These are phyloP conservation scores for Tachycineta bicolor DNA, from an alignment of 2,113 vertebrate genomes.

Conservation along the genomic window DNA sequence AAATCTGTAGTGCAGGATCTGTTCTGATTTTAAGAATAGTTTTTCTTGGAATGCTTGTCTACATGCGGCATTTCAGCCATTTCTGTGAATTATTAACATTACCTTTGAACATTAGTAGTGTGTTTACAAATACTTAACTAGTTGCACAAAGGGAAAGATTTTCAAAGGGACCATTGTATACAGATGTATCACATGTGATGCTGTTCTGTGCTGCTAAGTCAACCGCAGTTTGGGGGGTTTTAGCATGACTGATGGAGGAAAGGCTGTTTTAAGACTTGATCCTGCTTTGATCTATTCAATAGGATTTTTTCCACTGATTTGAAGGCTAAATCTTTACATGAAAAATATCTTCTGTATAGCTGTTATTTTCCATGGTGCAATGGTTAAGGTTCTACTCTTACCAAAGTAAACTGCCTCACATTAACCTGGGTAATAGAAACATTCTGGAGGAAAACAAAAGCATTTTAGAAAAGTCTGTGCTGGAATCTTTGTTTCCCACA, in stretches of 20 bases:
- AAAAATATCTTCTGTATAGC: not conserved
- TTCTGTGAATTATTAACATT: slow-evolving; percentile 23
- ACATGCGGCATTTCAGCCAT: not conserved
- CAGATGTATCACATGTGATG: not conserved
- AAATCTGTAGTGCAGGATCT: not conserved
- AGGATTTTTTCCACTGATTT: slow-evolving; percentile 7
- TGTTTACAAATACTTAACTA: not conserved
- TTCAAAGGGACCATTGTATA: not conserved
- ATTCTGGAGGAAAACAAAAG: slow-evolving; percentile 7
- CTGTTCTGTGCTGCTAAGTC: not conserved
- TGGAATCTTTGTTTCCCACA: slow-evolving; percentile 23
- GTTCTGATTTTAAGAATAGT: not conserved
- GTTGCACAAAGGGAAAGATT: not conserved
- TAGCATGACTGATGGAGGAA: not conserved
- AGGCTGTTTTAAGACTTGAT: not conserved
- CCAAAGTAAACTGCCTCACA: not conserved
- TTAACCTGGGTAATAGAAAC: slow-evolving; percentile 29
- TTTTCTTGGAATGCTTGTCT: not conserved
- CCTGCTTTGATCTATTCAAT: not conserved
- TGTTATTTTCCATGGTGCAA: not conserved
- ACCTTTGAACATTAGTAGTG: not conserved
- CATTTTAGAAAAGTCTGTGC: not conserved
- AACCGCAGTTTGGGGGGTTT: not conserved
- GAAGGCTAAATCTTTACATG: not conserved
- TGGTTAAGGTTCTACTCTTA: not conserved